phyloP scores from a whole-genome alignment of 1,140 invertebrate genomes.

The Thrips palmi region DNA sequence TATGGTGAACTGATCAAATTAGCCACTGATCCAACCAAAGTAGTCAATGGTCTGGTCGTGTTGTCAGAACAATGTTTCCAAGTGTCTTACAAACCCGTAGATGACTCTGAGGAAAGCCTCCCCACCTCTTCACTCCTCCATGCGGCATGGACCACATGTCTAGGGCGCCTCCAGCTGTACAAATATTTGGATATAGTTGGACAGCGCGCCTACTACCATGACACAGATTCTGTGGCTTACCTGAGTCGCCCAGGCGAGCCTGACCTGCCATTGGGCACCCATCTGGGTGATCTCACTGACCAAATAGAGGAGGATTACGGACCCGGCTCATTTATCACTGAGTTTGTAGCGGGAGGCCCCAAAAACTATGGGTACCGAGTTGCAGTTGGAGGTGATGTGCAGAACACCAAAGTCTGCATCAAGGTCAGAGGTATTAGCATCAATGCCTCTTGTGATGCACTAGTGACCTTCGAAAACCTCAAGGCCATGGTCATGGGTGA shows the following conservation, averaged over 20 bases:
- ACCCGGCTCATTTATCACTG: slow-evolving; percentile 16
- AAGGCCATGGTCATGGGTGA: too few species aligned
- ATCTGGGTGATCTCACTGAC: slow-evolving; percentile 20
- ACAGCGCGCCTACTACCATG: slow-evolving; percentile 21
- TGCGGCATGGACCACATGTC: slow-evolving; percentile 22
- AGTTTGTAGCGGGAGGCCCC: slow-evolving; percentile 18
- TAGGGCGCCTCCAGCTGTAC: slow-evolving; percentile 23
- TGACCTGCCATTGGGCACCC: slow-evolving; percentile 15
- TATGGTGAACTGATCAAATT: too few species aligned
- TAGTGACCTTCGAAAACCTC: too few species aligned
- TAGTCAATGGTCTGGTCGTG: too few species aligned
- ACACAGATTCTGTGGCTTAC: slow-evolving; percentile 23
- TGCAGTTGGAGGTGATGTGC: too few species aligned
- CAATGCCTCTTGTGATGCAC: too few species aligned
- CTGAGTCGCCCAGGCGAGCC: slow-evolving; percentile 10
- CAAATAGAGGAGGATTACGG: slow-evolving; percentile 19
- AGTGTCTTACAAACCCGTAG: slow-evolving; percentile 14
- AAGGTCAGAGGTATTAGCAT: too few species aligned
- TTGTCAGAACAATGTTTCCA: too few species aligned
- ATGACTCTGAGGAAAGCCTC: slow-evolving; percentile 10
- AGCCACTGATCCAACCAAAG: too few species aligned
- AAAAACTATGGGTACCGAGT: slow-evolving; percentile 18
- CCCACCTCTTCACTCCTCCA: slow-evolving; percentile 20
- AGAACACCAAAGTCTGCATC: too few species aligned
- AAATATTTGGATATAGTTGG: slow-evolving; percentile 19